These are phyloP conservation scores for Ephialtes manifestator DNA, from an alignment of 2,888 invertebrate genomes.

Conservation along the genomic window DNA sequence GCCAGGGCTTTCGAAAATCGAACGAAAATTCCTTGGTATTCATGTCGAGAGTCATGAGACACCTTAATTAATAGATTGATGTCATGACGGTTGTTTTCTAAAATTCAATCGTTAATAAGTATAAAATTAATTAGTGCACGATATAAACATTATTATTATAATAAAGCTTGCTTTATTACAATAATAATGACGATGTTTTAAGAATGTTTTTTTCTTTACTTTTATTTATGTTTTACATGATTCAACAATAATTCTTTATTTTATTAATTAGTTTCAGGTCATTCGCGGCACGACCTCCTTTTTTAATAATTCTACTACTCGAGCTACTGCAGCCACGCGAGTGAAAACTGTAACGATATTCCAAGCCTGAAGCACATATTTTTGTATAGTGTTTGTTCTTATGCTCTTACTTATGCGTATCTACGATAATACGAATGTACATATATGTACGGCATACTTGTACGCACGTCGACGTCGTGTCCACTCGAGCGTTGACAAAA, in stretches of 20 bases:
- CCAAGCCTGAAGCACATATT: not conserved
- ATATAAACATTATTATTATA: not conserved
- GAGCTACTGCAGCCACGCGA: not conserved
- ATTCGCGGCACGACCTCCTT: not conserved
- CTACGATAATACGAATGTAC: not conserved
- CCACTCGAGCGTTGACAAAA: not conserved
- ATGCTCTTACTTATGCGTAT: not conserved
- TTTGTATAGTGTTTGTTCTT: not conserved
- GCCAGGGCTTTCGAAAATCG: conserved; percentile 7
- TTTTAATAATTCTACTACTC: not conserved
- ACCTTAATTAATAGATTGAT: not conserved
- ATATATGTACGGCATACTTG: not conserved
- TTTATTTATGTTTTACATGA: too few species aligned
- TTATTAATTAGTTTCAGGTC: not conserved
- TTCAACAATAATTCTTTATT: not conserved
- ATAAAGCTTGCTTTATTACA: too few species aligned
- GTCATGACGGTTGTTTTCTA: not conserved
- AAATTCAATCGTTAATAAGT: not conserved
- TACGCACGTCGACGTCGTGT: not conserved
- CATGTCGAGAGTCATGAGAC: not conserved
- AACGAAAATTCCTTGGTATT: not conserved
- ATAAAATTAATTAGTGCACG: not conserved
- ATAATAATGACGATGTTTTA: too few species aligned
- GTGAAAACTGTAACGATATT: not conserved
- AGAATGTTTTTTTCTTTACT: too few species aligned